These are phyloP conservation scores for Brachypodius melanocephalos DNA, from an alignment of 2,113 vertebrate genomes.

Conservation along the genomic window DNA sequence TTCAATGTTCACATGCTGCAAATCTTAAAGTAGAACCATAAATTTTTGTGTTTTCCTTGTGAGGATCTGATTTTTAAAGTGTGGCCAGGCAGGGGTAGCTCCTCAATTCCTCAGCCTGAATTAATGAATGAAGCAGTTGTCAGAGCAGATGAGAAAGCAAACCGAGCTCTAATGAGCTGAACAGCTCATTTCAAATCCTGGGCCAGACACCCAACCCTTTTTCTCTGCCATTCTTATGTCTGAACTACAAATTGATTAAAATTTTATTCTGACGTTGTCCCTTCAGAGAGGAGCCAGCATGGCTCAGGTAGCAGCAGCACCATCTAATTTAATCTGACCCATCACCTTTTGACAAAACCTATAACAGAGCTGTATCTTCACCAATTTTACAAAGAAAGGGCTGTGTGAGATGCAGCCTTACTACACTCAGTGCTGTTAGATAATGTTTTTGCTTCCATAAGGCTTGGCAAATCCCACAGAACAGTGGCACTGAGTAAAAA, in stretches of 20 bases:
- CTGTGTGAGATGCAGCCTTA: not conserved
- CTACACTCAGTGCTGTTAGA: not conserved
- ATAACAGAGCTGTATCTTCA: not conserved
- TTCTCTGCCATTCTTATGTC: not conserved
- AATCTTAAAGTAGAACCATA: not conserved
- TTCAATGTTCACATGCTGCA: not conserved
- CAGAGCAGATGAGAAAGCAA: not conserved
- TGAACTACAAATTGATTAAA: not conserved
- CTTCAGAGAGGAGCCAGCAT: not conserved
- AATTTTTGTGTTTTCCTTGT: not conserved
- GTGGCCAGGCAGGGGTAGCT: not conserved
- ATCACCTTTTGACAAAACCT: not conserved
- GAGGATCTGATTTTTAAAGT: not conserved
- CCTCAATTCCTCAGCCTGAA: not conserved
- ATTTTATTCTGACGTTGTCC: not conserved
- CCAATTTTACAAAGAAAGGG: not conserved
- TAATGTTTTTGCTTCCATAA: not conserved
- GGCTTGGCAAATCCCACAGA: not conserved
- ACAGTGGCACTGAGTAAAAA: not conserved
- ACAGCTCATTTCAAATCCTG: not conserved
- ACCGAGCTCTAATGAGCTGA: not conserved
- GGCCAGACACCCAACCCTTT: not conserved
- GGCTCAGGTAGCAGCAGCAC: not conserved
- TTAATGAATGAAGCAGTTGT: not conserved
- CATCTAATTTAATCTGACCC: not conserved